phyloP scores from a whole-genome alignment of 2,797 vertebrate species.

The Mormyrops attenuatus region DNA sequence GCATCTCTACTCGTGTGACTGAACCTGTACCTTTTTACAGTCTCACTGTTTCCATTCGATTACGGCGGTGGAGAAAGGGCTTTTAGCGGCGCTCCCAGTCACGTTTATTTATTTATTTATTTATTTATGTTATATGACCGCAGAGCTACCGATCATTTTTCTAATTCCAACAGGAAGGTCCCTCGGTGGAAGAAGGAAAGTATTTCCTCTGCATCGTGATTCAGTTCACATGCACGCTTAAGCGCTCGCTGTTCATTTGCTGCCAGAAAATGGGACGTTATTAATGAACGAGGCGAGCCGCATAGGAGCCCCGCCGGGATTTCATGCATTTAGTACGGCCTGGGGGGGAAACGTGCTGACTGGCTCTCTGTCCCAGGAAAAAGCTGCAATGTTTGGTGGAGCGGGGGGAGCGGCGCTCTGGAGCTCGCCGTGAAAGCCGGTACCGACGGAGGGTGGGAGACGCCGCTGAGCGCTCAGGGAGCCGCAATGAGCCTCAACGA shows the following conservation, averaged over 20 bases:
- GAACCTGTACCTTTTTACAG: background rate
- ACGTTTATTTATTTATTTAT: background rate
- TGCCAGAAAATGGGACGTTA: background rate
- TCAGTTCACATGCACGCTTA: background rate
- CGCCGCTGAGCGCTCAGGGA: background rate
- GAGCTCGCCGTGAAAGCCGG: background rate
- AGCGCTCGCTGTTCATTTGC: background rate
- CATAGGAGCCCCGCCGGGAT: background rate
- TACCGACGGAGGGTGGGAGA: background rate
- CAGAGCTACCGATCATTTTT: background rate
- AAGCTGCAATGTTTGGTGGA: background rate
- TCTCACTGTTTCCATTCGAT: background rate
- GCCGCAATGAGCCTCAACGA: conserved; percentile 5
- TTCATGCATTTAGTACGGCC: background rate
- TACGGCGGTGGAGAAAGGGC: background rate
- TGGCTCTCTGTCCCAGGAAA: background rate
- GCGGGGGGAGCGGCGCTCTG: background rate
- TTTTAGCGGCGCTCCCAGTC: background rate
- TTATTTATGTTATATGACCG: background rate
- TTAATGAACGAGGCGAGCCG: background rate
- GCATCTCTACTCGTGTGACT: background rate
- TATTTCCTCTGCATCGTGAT: background rate
- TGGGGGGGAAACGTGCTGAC: background rate
- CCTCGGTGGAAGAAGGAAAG: background rate
- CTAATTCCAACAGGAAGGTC: background rate